These are phyloP conservation scores for Argyresthia goedartella DNA, from an alignment of 2,888 invertebrate genomes.

Conservation along the genomic window DNA sequence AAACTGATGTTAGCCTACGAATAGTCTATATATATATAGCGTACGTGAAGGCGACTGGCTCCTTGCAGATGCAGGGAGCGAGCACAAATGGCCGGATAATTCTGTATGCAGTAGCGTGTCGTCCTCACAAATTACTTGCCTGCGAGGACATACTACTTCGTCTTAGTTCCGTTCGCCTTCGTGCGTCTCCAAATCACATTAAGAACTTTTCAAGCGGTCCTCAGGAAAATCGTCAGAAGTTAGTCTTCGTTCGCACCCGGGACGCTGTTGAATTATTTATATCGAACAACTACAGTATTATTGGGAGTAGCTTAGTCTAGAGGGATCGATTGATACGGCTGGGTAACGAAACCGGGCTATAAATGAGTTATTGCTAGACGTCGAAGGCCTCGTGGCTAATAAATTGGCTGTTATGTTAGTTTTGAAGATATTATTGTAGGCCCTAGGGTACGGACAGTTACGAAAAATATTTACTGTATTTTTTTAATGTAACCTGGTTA, in stretches of 20 bases:
- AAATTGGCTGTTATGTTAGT: background rate
- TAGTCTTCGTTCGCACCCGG: slow-evolving; percentile 11
- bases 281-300: slow-evolving; percentile 18
- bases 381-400: slow-evolving; percentile 23
- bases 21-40: background rate
- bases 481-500: too few relatives aligned
- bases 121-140: slow-evolving; percentile 32
- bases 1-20: background rate
- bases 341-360: slow-evolving; percentile 16
- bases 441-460: too few relatives aligned
- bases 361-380: slow-evolving; percentile 36
- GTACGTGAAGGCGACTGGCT: background rate
- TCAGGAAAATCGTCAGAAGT: slow-evolving; percentile 11
- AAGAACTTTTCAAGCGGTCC: slow-evolving; percentile 35
- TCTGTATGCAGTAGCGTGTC: slow-evolving; percentile 32
- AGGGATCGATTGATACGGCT: slow-evolving; percentile 27
- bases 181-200: slow-evolving; percentile 36
- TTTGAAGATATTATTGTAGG: background rate
- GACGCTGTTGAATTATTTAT: slow-evolving; percentile 39
- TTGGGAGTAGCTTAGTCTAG: slow-evolving; percentile 27
- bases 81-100: slow-evolving; percentile 19
- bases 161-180: slow-evolving; percentile 19
- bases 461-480: too few relatives aligned
- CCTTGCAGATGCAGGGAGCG: slow-evolving; percentile 5
- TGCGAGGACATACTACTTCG: slow-evolving; percentile 18